Percentiles rank a stretch among this genome's conserved stretches.
Conservation (phyloP, 2,888 invertebrate genomes). For the Liodrosophila aerea region DNA sequence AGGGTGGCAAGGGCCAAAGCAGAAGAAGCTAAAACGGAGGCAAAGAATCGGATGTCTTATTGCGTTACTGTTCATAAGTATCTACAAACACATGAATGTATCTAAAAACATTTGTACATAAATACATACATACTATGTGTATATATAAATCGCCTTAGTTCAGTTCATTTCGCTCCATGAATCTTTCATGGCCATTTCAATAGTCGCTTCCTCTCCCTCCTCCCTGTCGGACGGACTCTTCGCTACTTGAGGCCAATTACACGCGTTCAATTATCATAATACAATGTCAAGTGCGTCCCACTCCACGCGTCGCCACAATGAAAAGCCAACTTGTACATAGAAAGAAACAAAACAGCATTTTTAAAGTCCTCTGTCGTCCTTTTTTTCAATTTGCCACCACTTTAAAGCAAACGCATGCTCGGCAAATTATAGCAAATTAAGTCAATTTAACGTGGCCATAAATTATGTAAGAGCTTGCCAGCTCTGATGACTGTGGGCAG, state of each 20-base stretch:
- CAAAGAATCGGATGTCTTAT: too few relatives aligned
- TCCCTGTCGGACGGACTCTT: background rate
- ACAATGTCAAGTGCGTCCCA: constrained; percentile 59
- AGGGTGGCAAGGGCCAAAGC: background rate
- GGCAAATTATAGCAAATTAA: constrained; percentile 70
- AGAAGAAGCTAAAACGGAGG: too few relatives aligned
- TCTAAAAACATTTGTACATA: background rate
- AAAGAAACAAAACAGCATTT: constrained; percentile 9
- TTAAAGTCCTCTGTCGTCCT: constrained; percentile 46
- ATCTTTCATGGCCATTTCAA: constrained; percentile 67
- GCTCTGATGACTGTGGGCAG: constrained; percentile 14
- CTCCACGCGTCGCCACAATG: background rate
- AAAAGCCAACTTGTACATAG: too few relatives aligned
- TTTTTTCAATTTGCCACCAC: constrained; percentile 55
- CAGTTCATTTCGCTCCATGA: constrained; percentile 60
- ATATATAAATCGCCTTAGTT: constrained; percentile 68
- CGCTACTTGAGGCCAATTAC: constrained; percentile 76
- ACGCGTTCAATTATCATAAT: constrained; percentile 79
- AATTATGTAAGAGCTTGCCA: constrained; percentile 65
- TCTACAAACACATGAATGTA: background rate
- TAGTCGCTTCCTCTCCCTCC: constrained; percentile 17
- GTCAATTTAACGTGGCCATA: constrained; percentile 69
- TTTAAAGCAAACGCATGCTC: constrained; percentile 48
- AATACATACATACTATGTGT: constrained; percentile 8
- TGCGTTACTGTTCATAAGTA: too few relatives aligned